Evolutionary conservation across 2,113 vertebrate genomes (phyloP).

Genomic region (Carassius carassius): DNA sequence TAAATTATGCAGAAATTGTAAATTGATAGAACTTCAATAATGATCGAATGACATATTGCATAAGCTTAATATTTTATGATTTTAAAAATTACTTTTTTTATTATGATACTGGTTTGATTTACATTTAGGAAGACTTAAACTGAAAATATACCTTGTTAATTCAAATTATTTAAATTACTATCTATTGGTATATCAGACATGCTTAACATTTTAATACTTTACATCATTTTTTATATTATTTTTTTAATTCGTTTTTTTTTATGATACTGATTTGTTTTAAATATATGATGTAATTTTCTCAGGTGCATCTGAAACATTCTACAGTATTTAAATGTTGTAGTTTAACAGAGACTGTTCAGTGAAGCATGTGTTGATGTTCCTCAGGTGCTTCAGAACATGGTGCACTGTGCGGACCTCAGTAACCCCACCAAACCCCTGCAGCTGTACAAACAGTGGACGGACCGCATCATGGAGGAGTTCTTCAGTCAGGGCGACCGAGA

Average conservation of each 20-base stretch:
- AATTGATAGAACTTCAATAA: too few species aligned
- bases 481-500: conserved; percentile 87
- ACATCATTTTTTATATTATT: too few species aligned
- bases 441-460: conserved; percentile 86
- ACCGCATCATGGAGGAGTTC: conserved; percentile 89
- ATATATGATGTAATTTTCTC: not conserved
- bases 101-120: too few species aligned
- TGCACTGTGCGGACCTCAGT: conserved; percentile 88
- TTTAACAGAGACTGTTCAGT: too few species aligned
- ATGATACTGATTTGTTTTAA: not conserved
- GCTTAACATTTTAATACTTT: not conserved
- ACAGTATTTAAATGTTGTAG: too few species aligned
- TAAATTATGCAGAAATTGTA: too few species aligned
- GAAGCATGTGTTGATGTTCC: not conserved
- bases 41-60: not conserved
- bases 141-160: too few species aligned
- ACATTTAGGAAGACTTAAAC: too few species aligned
- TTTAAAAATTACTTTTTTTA: too few species aligned
- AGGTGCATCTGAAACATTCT: not conserved
- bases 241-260: not conserved
- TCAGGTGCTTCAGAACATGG: conserved; percentile 90
- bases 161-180: not conserved
- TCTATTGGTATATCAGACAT: not conserved
- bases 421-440: conserved; percentile 70
- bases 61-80: not conserved